phyloP scores from a whole-genome alignment of 2,888 invertebrate species.

The Thelaira solivaga region DNA sequence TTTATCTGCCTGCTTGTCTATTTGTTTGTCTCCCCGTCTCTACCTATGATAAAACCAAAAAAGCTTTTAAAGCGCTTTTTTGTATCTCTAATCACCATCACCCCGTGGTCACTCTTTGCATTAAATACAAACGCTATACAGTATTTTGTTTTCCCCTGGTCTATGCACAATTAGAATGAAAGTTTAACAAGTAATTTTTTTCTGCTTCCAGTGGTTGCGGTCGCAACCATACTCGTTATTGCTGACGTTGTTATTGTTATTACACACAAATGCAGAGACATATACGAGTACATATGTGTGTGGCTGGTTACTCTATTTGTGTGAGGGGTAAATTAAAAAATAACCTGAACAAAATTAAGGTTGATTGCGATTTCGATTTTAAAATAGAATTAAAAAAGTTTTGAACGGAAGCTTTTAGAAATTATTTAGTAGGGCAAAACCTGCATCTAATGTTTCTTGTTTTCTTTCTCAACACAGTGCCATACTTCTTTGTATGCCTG shows the following conservation, averaged over 20 bases:
- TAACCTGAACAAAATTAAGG: slow-evolving; percentile 10
- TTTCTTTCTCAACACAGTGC: too few relatives aligned
- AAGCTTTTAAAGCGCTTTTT: slow-evolving; percentile 60
- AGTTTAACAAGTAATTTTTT: slow-evolving; percentile 47
- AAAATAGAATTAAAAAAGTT: slow-evolving; percentile 24
- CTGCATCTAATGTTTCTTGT: too few relatives aligned
- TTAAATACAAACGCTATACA: background rate
- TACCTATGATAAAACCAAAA: slow-evolving; percentile 12
- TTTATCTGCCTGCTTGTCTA: background rate
- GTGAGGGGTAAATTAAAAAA: background rate
- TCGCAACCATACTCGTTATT: background rate
- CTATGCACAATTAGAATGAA: slow-evolving; percentile 22
- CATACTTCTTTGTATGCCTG: too few relatives aligned
- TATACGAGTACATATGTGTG: too few relatives aligned
- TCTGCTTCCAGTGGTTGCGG: slow-evolving; percentile 27
- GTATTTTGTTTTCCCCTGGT: slow-evolving; percentile 5
- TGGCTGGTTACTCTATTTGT: slow-evolving; percentile 2
- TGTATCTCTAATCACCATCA: slow-evolving; percentile 20
- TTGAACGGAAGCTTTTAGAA: background rate
- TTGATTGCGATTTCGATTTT: slow-evolving; percentile 33
- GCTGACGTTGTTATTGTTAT: slow-evolving; percentile 3
- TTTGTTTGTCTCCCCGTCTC: background rate
- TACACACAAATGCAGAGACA: too few relatives aligned
- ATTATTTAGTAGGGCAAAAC: too few relatives aligned
- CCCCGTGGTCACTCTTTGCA: slow-evolving; percentile 25